Evolutionary conservation across 2,113 vertebrate species (phyloP).

Genomic region (Oncorhynchus masou): DNA sequence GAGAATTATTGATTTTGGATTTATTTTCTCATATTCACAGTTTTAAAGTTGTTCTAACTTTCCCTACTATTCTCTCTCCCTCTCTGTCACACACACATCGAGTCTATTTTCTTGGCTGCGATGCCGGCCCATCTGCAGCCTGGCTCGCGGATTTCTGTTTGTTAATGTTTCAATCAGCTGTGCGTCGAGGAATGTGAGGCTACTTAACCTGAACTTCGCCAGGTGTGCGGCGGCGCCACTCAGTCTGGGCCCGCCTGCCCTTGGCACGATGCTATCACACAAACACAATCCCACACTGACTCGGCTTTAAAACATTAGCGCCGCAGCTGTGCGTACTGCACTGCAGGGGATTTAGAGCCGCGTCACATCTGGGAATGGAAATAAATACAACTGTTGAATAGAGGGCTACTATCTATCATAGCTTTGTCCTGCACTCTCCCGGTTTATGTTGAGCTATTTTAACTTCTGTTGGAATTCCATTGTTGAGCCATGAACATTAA

Average conservation of each 20-base stretch:
- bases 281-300: slow-evolving; percentile 73
- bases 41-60: no score
- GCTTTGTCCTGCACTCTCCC: no score
- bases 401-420: no score
- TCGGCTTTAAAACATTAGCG: slow-evolving; percentile 67
- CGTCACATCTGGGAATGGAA: background rate
- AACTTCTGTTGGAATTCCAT: no score
- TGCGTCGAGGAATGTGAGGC: slow-evolving; percentile 87
- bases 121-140: slow-evolving; percentile 90
- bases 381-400: background rate
- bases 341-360: slow-evolving; percentile 63
- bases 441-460: no score
- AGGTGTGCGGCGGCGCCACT: slow-evolving; percentile 92
- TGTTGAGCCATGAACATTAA: no score
- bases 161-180: slow-evolving; percentile 97
- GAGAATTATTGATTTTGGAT: no score
- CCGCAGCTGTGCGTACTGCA: slow-evolving; percentile 79
- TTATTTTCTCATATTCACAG: no score
- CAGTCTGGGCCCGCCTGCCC: slow-evolving; percentile 87
- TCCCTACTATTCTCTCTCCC: no score
- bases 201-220: slow-evolving; percentile 97
- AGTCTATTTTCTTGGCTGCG: slow-evolving; percentile 72
- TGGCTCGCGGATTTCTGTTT: slow-evolving; percentile 85
- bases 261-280: slow-evolving; percentile 88
- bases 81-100: slow-evolving; percentile 12